phyloP scores from a whole-genome alignment of 2,888 invertebrate genomes.

The Parnassius glacialis region DNA sequence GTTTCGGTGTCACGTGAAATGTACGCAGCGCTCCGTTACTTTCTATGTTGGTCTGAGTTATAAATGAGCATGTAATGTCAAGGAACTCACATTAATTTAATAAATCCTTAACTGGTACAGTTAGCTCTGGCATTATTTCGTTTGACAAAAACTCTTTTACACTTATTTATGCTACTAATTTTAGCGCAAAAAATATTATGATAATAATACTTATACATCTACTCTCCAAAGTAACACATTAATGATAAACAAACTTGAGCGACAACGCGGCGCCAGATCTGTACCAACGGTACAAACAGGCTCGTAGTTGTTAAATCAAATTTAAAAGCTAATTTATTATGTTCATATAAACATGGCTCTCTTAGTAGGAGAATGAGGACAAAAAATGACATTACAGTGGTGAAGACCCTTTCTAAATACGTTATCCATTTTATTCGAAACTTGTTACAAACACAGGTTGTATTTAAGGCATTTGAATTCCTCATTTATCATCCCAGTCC shows the following conservation, averaged over 20 bases:
- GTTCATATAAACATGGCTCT: too few relatives aligned
- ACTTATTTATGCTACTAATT: neutral
- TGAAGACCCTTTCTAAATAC: too few relatives aligned
- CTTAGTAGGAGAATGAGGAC: slow-evolving; percentile 6
- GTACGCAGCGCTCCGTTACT: too few relatives aligned
- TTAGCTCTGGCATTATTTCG: neutral
- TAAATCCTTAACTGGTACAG: neutral
- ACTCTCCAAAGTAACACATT: neutral
- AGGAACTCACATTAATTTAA: neutral
- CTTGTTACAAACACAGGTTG: too few relatives aligned
- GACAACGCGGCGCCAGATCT: neutral
- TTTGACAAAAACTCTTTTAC: neutral
- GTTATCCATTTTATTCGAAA: too few relatives aligned
- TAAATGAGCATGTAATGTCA: neutral
- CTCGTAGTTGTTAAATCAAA: too few relatives aligned
- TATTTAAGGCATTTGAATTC: too few relatives aligned
- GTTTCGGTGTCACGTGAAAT: too few relatives aligned
- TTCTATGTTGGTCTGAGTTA: too few relatives aligned
- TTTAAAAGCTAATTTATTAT: too few relatives aligned
- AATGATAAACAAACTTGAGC: neutral
- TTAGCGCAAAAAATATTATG: neutral
- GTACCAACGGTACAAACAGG: neutral
- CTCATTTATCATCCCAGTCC: too few relatives aligned
- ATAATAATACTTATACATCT: neutral
- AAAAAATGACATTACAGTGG: too few relatives aligned